These are phyloP conservation scores for Diceros bicornis DNA, from an alignment of 2,797 vertebrate genomes.

Conservation along the genomic window DNA sequence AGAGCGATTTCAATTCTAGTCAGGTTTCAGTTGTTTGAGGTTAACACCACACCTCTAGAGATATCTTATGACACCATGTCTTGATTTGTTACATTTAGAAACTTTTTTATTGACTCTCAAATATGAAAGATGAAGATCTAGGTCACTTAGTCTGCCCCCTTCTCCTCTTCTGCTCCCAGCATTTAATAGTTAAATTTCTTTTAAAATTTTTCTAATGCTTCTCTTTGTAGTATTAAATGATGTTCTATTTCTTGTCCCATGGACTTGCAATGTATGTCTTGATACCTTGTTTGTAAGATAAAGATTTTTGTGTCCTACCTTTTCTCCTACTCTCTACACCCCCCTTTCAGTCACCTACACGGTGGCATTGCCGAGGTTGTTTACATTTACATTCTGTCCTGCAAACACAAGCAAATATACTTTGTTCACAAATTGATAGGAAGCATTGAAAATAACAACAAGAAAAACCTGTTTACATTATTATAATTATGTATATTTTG, in stretches of 20 bases:
- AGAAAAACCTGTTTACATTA: not conserved
- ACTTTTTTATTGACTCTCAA: constrained; percentile 5
- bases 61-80: not conserved
- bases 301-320: not conserved
- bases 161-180: not conserved
- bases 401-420: not conserved
- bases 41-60: not conserved
- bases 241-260: not conserved
- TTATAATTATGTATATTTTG: not conserved
- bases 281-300: not conserved
- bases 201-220: not conserved
- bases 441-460: not conserved
- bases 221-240: not conserved
- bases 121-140: not conserved
- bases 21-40: not conserved
- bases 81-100: constrained; percentile 31
- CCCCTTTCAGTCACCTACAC: not conserved
- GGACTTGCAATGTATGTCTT: not conserved
- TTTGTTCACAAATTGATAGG: not conserved
- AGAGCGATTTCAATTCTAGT: not conserved
- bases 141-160: not conserved
- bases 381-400: not conserved
- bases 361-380: not conserved
- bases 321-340: not conserved
- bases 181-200: not conserved